Evolutionary conservation across 2,888 invertebrate species (phyloP).

Genomic region (Encarsia formosa): DNA sequence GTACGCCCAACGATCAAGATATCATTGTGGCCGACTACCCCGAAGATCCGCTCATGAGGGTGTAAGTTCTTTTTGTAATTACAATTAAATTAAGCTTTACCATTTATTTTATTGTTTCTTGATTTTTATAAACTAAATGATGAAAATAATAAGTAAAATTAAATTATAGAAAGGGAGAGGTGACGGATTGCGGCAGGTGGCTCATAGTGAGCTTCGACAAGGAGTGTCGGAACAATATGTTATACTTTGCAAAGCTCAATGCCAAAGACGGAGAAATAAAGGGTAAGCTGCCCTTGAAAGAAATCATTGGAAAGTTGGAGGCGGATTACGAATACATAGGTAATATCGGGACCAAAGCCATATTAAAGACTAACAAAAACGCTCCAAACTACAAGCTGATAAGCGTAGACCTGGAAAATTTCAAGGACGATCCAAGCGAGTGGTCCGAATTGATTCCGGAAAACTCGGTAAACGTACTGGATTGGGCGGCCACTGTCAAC

Average conservation of each 20-base stretch:
- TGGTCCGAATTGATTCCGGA: constrained; percentile 84
- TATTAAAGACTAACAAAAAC: constrained; percentile 89
- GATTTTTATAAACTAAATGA: no score
- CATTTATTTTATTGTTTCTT: not conserved
- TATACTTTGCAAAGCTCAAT: constrained; percentile 78
- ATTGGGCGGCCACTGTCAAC: constrained; percentile 83
- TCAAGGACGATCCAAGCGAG: constrained; percentile 66
- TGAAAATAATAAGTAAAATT: no score
- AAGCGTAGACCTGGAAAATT: constrained; percentile 72
- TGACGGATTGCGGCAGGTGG: constrained; percentile 89
- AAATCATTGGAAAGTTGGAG: constrained; percentile 84
- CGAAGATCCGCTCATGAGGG: constrained; percentile 87
- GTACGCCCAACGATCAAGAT: constrained; percentile 82
- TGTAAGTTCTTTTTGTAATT: constrained; percentile 58
- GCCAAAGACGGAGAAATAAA: constrained; percentile 61
- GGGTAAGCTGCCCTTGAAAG: constrained; percentile 66
- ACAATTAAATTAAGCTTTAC: not conserved
- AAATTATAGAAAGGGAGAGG: constrained; percentile 80
- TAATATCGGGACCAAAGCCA: constrained; percentile 75
- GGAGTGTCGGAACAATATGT: constrained; percentile 87
- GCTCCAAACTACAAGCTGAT: constrained; percentile 89
- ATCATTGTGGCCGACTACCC: constrained; percentile 84
- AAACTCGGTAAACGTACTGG: constrained; percentile 80
- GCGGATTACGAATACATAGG: constrained; percentile 94
- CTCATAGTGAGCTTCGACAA: constrained; percentile 77